Evolutionary conservation across 2,888 invertebrate genomes (phyloP).

Genomic region (Tachina fera): DNA sequence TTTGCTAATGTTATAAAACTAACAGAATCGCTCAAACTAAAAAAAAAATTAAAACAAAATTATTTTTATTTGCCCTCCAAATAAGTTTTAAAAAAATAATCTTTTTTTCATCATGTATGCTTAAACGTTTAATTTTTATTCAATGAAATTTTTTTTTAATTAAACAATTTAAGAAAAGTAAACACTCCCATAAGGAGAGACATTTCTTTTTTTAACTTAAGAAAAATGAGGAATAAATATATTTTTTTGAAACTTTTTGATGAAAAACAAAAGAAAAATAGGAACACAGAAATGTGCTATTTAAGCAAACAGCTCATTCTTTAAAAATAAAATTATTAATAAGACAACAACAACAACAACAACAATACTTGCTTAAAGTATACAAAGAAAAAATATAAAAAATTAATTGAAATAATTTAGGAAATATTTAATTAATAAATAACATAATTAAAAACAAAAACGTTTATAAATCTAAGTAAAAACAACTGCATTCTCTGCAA

Average conservation of each 20-base stretch:
- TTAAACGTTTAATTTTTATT: background rate
- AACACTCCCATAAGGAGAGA: slow-evolving; percentile 65
- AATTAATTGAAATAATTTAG: slow-evolving; percentile 39
- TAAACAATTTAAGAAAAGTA: slow-evolving; percentile 52
- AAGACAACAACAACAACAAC: slow-evolving; percentile 30
- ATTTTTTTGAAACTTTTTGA: slow-evolving; percentile 82
- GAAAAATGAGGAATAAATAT: slow-evolving; percentile 78
- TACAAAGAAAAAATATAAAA: slow-evolving; percentile 64
- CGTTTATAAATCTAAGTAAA: slow-evolving; percentile 64
- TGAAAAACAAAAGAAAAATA: slow-evolving; percentile 58
- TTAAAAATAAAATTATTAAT: slow-evolving; percentile 69
- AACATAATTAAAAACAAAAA: slow-evolving; percentile 70
- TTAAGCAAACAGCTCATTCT: slow-evolving; percentile 72
- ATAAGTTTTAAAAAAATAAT: background rate
- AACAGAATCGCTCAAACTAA: too few relatives aligned
- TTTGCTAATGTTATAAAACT: too few relatives aligned
- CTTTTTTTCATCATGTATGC: background rate
- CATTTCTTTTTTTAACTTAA: slow-evolving; percentile 78
- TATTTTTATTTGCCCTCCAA: too few relatives aligned
- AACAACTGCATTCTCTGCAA: slow-evolving; percentile 69
- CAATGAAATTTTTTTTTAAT: slow-evolving; percentile 52
- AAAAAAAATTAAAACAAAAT: too few relatives aligned
- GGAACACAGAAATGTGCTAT: slow-evolving; percentile 70
- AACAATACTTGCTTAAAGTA: slow-evolving; percentile 67
- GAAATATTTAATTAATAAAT: slow-evolving; percentile 54